Evolutionary conservation across 2,797 vertebrate species (phyloP).

Genomic region (Enteromius paludinosus): DNA sequence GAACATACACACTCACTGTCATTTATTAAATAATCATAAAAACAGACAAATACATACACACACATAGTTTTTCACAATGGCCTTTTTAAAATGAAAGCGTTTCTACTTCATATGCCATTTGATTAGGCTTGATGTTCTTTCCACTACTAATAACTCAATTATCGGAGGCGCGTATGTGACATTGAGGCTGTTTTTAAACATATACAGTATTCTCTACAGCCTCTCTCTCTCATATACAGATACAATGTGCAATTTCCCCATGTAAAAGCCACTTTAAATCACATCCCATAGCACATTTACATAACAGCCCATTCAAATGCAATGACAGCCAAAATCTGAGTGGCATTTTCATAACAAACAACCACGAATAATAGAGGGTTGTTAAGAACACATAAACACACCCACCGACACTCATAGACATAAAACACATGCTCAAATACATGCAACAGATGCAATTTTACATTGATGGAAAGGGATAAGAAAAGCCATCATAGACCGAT

Average conservation of each 20-base stretch:
- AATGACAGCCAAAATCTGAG: slow-evolving; percentile 41
- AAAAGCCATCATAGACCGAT: slow-evolving; percentile 3
- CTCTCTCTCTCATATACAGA: not conserved
- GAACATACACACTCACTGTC: not conserved
- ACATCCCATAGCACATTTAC: slow-evolving; percentile 36
- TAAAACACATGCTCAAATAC: slow-evolving; percentile 27
- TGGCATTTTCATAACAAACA: slow-evolving; percentile 62
- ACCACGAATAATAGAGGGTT: slow-evolving; percentile 45
- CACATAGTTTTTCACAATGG: not conserved
- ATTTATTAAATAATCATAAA: not conserved
- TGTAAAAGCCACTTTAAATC: slow-evolving; percentile 35
- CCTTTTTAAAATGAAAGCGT: not conserved
- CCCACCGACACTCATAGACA: slow-evolving; percentile 15
- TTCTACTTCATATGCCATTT: not conserved
- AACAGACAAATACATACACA: not conserved
- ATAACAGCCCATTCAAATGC: slow-evolving; percentile 33
- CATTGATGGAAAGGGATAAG: slow-evolving; percentile 3
- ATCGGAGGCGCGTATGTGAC: not conserved
- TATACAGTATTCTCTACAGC: slow-evolving; percentile 3
- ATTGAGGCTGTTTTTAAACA: slow-evolving; percentile 12
- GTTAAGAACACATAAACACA: slow-evolving; percentile 15
- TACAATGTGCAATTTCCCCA: not conserved
- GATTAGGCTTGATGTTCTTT: slow-evolving; percentile 15
- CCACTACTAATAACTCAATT: slow-evolving; percentile 19
- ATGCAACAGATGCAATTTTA: not conserved